These are phyloP conservation scores for Otus scops DNA, from an alignment of 2,797 vertebrate species.

Conservation along the genomic window DNA sequence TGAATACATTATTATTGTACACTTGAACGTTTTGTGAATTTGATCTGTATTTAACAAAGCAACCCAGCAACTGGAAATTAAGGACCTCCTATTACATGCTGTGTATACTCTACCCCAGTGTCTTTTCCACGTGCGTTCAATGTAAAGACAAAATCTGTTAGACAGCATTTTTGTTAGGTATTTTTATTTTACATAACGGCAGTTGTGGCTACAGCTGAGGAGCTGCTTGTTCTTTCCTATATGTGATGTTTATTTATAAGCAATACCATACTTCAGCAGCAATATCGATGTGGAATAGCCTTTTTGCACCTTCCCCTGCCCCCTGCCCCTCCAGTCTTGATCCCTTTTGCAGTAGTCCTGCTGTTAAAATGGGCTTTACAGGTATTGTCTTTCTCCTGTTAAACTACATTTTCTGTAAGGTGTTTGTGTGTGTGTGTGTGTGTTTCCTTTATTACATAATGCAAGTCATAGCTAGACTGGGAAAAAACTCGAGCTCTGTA, in stretches of 20 bases:
- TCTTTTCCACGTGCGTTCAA: background rate
- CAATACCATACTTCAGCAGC: background rate
- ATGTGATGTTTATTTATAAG: background rate
- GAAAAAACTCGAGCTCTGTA: background rate
- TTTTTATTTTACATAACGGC: constrained; percentile 4
- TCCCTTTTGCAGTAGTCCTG: constrained; percentile 17
- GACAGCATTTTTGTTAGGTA: background rate
- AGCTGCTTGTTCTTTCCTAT: background rate
- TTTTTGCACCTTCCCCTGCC: background rate
- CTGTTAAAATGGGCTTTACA: constrained; percentile 47
- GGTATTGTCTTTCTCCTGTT: constrained; percentile 35
- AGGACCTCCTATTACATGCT: constrained; percentile 14
- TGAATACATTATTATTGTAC: constrained; percentile 31
- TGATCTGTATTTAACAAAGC: constrained; percentile 44
- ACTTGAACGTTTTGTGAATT: constrained; percentile 45
- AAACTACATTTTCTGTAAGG: constrained; percentile 3
- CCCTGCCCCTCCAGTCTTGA: background rate
- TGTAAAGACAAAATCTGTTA: background rate
- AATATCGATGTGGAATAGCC: background rate
- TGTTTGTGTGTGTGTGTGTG: background rate
- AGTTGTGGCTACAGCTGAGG: background rate
- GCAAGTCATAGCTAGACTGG: background rate
- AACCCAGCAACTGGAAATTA: constrained; percentile 30
- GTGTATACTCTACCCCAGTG: background rate
- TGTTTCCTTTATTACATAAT: background rate